A percentile compares a stretch with the other conserved stretches of the same genome.
Conservation (phyloP, 2,888 invertebrate species). For the Lobophora halterata region DNA sequence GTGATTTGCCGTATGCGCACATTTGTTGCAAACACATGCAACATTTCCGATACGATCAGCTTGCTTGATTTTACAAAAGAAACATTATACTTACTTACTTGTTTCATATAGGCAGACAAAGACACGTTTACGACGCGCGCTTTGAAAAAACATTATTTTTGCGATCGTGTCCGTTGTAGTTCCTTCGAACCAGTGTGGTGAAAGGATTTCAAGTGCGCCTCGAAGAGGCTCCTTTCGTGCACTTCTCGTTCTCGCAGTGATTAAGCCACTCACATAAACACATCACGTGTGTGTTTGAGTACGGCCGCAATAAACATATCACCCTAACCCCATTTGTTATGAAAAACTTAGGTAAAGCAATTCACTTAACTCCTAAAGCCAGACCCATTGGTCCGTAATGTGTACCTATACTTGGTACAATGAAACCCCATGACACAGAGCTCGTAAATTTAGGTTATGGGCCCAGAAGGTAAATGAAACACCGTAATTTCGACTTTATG, state of each 20-base stretch:
- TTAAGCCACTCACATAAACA: too few relatives aligned
- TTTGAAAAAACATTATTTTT: too few relatives aligned
- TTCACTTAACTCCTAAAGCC: conserved; percentile 35
- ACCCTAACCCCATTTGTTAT: conserved; percentile 26
- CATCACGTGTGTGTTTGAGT: too few relatives aligned
- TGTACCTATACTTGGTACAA: conserved; percentile 36
- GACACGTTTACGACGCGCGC: too few relatives aligned
- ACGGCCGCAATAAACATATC: conserved; percentile 24
- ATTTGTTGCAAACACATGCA: conserved; percentile 31
- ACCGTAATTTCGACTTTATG: conserved; percentile 5
- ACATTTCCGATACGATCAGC: conserved; percentile 22
- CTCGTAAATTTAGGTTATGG: conserved; percentile 45
- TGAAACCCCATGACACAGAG: conserved; percentile 57
- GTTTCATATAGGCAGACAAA: too few relatives aligned
- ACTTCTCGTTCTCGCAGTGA: too few relatives aligned
- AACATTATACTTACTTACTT: neutral
- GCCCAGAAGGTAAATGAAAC: conserved; percentile 1
- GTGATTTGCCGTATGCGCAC: conserved; percentile 31
- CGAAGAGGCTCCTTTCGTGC: too few relatives aligned
- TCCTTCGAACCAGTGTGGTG: too few relatives aligned
- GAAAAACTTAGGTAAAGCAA: conserved; percentile 37
- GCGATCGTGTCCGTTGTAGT: too few relatives aligned
- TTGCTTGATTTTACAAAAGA: conserved; percentile 8
- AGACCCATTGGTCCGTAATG: conserved; percentile 23
- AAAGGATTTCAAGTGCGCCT: too few relatives aligned